Evolutionary conservation across 1,140 invertebrate genomes (phyloP).

Genomic region (Drosophila parvula): DNA sequence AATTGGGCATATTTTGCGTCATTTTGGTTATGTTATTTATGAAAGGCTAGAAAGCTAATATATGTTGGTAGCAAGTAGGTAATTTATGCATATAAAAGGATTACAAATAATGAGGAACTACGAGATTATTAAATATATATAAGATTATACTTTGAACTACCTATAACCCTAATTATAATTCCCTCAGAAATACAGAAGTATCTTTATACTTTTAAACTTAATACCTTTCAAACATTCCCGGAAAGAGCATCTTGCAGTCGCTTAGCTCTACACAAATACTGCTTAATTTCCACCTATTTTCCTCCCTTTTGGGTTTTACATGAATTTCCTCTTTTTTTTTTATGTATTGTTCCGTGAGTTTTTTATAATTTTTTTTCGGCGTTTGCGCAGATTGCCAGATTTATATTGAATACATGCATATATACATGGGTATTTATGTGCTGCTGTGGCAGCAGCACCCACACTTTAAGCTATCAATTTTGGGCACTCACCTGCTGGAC

Average conservation of each 20-base stretch:
- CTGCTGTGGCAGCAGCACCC: slow-evolving; percentile 8
- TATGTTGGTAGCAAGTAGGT: background rate
- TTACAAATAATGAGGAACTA: background rate
- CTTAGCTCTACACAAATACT: background rate
- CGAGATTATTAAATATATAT: too few relatives aligned
- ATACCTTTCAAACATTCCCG: background rate
- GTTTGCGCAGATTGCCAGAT: slow-evolving; percentile 59
- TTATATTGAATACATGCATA: slow-evolving; percentile 48
- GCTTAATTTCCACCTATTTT: slow-evolving; percentile 40
- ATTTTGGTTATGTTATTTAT: background rate
- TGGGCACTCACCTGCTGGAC: slow-evolving; percentile 69
- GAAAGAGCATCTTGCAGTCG: slow-evolving; percentile 23
- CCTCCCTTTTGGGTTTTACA: slow-evolving; percentile 43
- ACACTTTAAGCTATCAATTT: slow-evolving; percentile 1
- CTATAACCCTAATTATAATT: background rate
- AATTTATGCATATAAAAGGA: background rate
- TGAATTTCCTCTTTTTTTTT: slow-evolving; percentile 33
- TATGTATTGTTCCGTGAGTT: slow-evolving; percentile 53
- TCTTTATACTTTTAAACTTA: background rate
- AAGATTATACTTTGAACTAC: background rate
- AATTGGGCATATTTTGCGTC: too few relatives aligned
- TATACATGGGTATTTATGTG: slow-evolving; percentile 41
- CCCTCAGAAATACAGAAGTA: too few relatives aligned
- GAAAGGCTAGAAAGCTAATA: background rate
- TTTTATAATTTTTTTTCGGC: slow-evolving; percentile 58